These are phyloP conservation scores for Creontiades dilutus DNA, from an alignment of 2,888 invertebrate genomes.

Conservation along the genomic window DNA sequence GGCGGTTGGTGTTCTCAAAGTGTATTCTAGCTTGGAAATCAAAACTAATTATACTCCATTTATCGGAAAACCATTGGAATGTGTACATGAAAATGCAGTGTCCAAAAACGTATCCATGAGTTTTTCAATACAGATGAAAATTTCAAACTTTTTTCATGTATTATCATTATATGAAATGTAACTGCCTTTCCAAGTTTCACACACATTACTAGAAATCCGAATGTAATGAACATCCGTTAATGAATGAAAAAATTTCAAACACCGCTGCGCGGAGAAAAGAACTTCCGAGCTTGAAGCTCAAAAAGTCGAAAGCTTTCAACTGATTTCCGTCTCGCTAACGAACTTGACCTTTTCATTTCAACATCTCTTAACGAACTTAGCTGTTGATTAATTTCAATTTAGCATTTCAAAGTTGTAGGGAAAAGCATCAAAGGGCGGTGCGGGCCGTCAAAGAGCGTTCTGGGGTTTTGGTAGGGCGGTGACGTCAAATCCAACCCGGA, in stretches of 20 bases:
- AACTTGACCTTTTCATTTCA: constrained; percentile 39
- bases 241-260: not conserved
- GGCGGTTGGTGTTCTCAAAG: too few species aligned
- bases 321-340: constrained; percentile 27
- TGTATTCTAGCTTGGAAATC: too few species aligned
- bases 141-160: too few species aligned
- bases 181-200: not conserved
- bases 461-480: not conserved
- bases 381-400: constrained; percentile 39
- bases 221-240: not conserved
- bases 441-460: not conserved
- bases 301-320: constrained; percentile 27
- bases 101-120: too few species aligned
- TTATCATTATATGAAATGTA: too few species aligned
- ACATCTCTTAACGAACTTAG: not conserved
- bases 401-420: constrained; percentile 26
- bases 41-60: too few species aligned
- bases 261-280: not conserved
- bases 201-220: not conserved
- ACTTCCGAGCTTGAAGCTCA: not conserved
- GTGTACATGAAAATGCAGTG: too few species aligned
- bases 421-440: not conserved
- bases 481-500: not conserved
- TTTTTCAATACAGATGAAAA: too few species aligned
- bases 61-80: too few species aligned